These are phyloP conservation scores for Leucophenga montana DNA, from an alignment of 2,888 invertebrate species.

Conservation along the genomic window DNA sequence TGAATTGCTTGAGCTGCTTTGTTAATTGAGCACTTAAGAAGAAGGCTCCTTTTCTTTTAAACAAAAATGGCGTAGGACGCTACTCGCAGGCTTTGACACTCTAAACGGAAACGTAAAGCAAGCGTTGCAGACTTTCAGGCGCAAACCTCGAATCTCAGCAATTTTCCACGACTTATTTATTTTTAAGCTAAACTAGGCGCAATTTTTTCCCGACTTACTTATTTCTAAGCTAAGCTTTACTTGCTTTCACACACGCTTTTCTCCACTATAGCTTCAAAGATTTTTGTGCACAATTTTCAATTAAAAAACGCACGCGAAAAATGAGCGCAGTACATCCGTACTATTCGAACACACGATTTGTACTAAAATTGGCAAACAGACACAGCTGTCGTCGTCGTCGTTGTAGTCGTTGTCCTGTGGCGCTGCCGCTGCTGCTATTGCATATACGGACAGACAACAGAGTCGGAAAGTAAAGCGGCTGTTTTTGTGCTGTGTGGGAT, in stretches of 20 bases:
- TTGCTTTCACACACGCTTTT: no score
- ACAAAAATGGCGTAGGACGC: no score
- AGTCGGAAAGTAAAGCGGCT: background rate
- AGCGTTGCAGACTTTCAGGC: constrained; percentile 7
- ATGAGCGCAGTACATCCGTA: constrained; percentile 65
- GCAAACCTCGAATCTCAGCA: no score
- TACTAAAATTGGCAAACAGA: constrained; percentile 61
- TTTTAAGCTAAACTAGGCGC: no score
- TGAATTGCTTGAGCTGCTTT: constrained; percentile 39
- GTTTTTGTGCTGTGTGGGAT: background rate
- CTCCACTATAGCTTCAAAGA: background rate
- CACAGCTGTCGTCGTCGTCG: constrained; percentile 2
- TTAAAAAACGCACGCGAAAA: constrained; percentile 20
- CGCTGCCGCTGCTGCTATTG: background rate
- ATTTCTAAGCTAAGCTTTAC: no score
- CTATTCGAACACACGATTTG: constrained; percentile 73
- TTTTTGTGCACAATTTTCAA: background rate
- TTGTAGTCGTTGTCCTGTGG: background rate
- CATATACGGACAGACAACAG: no score
- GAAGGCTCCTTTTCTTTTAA: constrained; percentile 2
- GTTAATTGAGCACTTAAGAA: constrained; percentile 46
- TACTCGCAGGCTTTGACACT: background rate
- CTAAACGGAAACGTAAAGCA: background rate
- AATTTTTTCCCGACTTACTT: background rate
- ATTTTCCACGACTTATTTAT: background rate